phyloP scores from a whole-genome alignment of 2,113 vertebrate species.

The Lipotes vexillifer region DNA sequence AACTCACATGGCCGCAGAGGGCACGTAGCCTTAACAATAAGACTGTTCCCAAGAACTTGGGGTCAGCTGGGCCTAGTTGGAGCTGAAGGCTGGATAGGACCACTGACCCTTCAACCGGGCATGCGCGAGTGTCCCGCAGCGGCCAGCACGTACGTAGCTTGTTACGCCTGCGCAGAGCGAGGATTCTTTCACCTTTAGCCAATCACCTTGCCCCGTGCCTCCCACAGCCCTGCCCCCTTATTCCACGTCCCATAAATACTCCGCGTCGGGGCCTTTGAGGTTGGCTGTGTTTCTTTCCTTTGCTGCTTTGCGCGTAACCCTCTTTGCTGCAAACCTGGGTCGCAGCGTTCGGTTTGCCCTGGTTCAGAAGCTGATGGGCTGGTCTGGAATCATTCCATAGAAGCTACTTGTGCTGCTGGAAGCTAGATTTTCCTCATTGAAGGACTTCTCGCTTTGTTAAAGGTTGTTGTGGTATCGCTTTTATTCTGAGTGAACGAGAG shows the following conservation, averaged over 20 bases:
- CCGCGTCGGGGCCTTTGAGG: rapidly evolving
- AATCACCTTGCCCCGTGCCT: not conserved
- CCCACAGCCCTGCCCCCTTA: not conserved
- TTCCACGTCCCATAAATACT: too few species aligned
- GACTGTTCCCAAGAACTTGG: too few species aligned
- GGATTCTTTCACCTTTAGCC: not conserved
- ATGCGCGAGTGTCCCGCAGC: rapidly evolving
- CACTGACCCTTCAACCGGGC: not conserved
- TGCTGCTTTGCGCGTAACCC: rapidly evolving
- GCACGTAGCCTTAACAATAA: not conserved
- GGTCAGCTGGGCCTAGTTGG: not conserved
- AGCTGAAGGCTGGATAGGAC: not conserved
- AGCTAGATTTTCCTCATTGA: not conserved
- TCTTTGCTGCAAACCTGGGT: not conserved
- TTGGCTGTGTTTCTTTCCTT: too few species aligned
- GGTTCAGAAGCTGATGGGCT: not conserved
- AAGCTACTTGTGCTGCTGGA: not conserved
- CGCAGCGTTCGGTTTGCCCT: too few species aligned
- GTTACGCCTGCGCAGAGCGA: too few species aligned
- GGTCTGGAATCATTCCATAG: not conserved
- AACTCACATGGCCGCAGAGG: too few species aligned
- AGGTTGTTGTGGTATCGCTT: not conserved
- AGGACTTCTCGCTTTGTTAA: not conserved
- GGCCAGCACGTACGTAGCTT: too few species aligned
- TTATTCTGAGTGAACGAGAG: not conserved